Evolutionary conservation across 1,140 invertebrate species (phyloP).

Genomic region (Drosophila hydei): DNA sequence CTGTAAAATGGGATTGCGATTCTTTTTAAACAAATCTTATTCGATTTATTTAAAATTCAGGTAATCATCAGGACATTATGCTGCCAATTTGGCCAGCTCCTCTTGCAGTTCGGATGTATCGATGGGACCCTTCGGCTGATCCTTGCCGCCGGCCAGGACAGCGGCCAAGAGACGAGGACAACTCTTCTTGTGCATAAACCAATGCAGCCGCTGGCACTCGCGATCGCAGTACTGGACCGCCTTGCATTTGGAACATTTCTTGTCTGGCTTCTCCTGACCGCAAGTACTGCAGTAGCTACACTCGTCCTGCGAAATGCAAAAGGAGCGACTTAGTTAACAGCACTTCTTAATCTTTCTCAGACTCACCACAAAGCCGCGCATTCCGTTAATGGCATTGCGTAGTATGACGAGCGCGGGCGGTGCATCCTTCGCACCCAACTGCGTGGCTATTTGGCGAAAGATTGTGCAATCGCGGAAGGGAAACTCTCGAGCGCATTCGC

Average conservation of each 20-base stretch:
- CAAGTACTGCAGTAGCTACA: conserved; percentile 93
- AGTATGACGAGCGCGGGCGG: conserved; percentile 90
- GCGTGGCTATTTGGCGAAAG: conserved; percentile 93
- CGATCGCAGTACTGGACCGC: conserved; percentile 96
- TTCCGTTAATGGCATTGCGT: conserved; percentile 94
- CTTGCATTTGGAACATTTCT: conserved; percentile 98
- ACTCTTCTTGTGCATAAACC: conserved; percentile 97
- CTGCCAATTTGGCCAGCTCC: conserved; percentile 67
- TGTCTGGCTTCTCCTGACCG: conserved; percentile 93
- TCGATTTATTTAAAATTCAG: conserved; percentile 30
- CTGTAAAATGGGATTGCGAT: background rate
- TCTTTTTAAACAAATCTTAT: conserved; percentile 1
- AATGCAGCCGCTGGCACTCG: conserved; percentile 97
- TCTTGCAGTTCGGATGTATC: conserved; percentile 71
- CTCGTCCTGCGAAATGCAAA: conserved; percentile 85
- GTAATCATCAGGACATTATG: conserved; percentile 38
- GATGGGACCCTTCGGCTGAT: conserved; percentile 50
- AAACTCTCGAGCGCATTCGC: conserved; percentile 94
- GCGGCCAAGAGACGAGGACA: conserved; percentile 86
- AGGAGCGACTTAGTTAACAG: no score
- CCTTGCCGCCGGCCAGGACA: conserved; percentile 26
- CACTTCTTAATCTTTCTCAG: background rate
- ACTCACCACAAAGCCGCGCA: conserved; percentile 87
- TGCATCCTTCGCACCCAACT: conserved; percentile 88
- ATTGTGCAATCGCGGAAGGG: conserved; percentile 93